Conservation (phyloP, 2,888 invertebrate genomes). For the Agonopterix subpropinquella region DNA sequence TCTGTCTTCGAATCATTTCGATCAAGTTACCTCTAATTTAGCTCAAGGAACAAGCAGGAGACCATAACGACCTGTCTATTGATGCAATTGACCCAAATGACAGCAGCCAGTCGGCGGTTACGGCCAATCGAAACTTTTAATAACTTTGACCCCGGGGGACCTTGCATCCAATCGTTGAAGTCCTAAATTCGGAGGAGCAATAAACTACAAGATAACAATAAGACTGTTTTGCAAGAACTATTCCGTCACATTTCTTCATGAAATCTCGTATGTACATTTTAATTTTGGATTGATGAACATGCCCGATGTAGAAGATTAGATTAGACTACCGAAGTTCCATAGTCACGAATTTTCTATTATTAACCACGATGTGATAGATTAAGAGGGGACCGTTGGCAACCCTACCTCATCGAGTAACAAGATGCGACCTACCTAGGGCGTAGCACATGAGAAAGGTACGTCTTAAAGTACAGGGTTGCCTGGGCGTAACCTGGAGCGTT, state of each 20-base stretch:
- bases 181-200: not conserved
- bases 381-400: no score
- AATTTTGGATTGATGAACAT: not conserved
- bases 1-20: no score
- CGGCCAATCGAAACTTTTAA: conserved; percentile 32
- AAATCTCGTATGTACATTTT: not conserved
- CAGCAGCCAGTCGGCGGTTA: conserved; percentile 29
- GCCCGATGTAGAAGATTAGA: no score
- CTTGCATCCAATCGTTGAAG: no score
- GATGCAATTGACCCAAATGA: conserved; percentile 53
- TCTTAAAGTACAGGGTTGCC: no score
- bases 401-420: no score
- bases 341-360: conserved; percentile 41
- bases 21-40: no score
- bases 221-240: not conserved
- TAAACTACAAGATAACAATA: not conserved
- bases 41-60: conserved; percentile 21
- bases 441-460: no score
- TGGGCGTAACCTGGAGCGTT: no score
- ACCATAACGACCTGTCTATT: conserved; percentile 33
- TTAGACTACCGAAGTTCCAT: not conserved
- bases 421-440: no score
- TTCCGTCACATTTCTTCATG: not conserved
- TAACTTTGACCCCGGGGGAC: conserved; percentile 11
- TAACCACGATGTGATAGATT: conserved; percentile 29